phyloP scores from a whole-genome alignment of 2,113 vertebrate genomes.

The Lutjanus erythropterus region DNA sequence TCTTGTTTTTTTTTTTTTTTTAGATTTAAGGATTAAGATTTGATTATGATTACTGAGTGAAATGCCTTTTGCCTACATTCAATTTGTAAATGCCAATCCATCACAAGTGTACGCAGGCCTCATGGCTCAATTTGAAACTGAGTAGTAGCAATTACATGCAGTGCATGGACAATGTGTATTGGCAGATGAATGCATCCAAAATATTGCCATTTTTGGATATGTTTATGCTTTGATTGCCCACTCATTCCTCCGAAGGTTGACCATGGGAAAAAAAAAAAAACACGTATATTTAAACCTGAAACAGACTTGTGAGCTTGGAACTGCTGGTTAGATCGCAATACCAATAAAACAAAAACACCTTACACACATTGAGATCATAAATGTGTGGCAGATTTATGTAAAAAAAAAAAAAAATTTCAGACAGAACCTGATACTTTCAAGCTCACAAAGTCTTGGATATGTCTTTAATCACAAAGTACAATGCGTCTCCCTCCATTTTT shows the following conservation, averaged over 20 bases:
- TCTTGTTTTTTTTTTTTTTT: slow-evolving; percentile 14
- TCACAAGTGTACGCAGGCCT: slow-evolving; percentile 55
- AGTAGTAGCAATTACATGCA: slow-evolving; percentile 61
- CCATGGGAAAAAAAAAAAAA: slow-evolving; percentile 20
- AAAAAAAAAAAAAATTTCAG: neutral
- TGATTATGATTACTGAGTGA: slow-evolving; percentile 55
- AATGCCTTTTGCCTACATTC: slow-evolving; percentile 68
- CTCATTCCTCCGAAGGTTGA: slow-evolving; percentile 43
- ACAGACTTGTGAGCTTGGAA: slow-evolving; percentile 27
- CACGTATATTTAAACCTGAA: slow-evolving; percentile 42
- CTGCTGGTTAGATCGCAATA: neutral
- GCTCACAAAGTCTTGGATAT: slow-evolving; percentile 26
- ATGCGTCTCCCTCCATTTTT: slow-evolving; percentile 33
- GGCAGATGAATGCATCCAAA: slow-evolving; percentile 38
- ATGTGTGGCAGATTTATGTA: slow-evolving; percentile 33
- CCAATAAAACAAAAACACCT: neutral
- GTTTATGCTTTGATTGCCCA: slow-evolving; percentile 23
- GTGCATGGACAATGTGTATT: slow-evolving; percentile 38
- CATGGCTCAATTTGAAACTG: slow-evolving; percentile 32
- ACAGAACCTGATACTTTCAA: slow-evolving; percentile 26
- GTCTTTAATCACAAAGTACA: slow-evolving; percentile 34
- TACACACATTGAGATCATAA: neutral
- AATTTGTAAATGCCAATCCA: slow-evolving; percentile 66
- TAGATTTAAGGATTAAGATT: slow-evolving; percentile 52
- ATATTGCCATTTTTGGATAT: slow-evolving; percentile 8